Evolutionary conservation across 1,140 invertebrate genomes (phyloP).

Genomic region (Zaprionus kolodkinae): DNA sequence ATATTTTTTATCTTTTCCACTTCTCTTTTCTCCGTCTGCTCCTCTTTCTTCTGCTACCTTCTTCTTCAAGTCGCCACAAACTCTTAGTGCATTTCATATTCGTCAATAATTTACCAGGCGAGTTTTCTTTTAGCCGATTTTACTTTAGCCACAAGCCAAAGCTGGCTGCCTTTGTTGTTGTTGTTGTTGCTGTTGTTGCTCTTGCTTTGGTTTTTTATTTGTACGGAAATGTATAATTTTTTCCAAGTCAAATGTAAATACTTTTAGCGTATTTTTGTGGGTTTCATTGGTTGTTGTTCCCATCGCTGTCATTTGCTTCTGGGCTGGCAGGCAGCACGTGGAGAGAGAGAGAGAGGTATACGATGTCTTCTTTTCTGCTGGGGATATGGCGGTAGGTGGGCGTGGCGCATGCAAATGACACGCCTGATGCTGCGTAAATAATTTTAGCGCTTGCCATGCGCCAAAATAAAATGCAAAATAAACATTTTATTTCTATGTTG

Average conservation of each 20-base stretch:
- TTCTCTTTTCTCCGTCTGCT: too few relatives aligned
- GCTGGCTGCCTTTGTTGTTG: conserved; percentile 31
- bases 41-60: not conserved
- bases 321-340: conserved; percentile 1
- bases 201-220: conserved; percentile 66
- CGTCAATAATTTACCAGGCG: conserved; percentile 40
- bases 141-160: conserved; percentile 42
- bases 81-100: conserved; percentile 57
- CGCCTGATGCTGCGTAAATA: conserved; percentile 81
- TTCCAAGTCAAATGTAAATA: conserved; percentile 80
- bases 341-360: not conserved
- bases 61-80: not conserved
- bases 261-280: conserved; percentile 80
- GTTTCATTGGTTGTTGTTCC: conserved; percentile 63
- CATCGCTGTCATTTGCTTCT: conserved; percentile 46
- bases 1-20: too few relatives aligned
- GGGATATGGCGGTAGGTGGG: conserved; percentile 23
- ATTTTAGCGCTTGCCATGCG: conserved; percentile 74
- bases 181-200: conserved; percentile 25
- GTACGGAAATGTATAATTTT: conserved; percentile 83
- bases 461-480: conserved; percentile 80
- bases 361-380: conserved; percentile 2
- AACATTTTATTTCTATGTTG: conserved; percentile 77
- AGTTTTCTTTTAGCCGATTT: conserved; percentile 48
- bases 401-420: conserved; percentile 79